A percentile compares a stretch with the other conserved stretches of the same genome.
Conservation (phyloP, 2,888 invertebrate genomes). For the Cacoxenus indagator region DNA sequence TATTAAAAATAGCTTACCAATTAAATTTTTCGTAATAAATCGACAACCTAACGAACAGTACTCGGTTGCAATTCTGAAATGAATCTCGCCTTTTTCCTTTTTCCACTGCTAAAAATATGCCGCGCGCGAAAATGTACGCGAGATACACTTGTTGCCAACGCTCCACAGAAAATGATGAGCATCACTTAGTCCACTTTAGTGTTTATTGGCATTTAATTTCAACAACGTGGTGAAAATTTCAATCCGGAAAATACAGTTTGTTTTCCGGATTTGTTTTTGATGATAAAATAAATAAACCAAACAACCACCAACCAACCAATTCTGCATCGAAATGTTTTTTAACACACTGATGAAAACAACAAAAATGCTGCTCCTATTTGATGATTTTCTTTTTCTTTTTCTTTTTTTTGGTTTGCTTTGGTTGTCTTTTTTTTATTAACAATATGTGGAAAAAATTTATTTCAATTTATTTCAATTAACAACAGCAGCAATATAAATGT, state of each 20-base stretch:
- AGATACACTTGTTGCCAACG: no score
- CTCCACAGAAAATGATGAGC: no score
- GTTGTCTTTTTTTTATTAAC: slow-evolving; percentile 58
- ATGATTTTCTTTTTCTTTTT: slow-evolving; percentile 24
- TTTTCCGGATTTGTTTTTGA: slow-evolving; percentile 1
- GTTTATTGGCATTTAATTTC: slow-evolving; percentile 8
- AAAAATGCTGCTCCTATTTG: slow-evolving; percentile 18
- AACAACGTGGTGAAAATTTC: neutral
- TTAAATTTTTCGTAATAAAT: no score
- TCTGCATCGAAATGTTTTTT: slow-evolving; percentile 9
- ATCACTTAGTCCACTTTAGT: neutral
- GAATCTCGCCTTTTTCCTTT: no score
- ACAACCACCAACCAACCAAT: neutral
- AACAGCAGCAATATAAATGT: slow-evolving; percentile 42
- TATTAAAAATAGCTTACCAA: no score
- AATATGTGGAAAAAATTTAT: slow-evolving; percentile 65
- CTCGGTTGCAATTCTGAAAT: no score
- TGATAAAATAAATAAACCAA: neutral
- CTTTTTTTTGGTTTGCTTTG: no score
- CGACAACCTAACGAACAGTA: no score
- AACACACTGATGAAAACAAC: slow-evolving; percentile 14
- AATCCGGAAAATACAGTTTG: neutral
- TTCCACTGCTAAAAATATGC: no score
- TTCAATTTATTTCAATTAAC: slow-evolving; percentile 70
- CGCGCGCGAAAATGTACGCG: no score